Base-by-base conservation (phyloP, 2,113 vertebrate genomes). In the Lepus timidus region DNA sequence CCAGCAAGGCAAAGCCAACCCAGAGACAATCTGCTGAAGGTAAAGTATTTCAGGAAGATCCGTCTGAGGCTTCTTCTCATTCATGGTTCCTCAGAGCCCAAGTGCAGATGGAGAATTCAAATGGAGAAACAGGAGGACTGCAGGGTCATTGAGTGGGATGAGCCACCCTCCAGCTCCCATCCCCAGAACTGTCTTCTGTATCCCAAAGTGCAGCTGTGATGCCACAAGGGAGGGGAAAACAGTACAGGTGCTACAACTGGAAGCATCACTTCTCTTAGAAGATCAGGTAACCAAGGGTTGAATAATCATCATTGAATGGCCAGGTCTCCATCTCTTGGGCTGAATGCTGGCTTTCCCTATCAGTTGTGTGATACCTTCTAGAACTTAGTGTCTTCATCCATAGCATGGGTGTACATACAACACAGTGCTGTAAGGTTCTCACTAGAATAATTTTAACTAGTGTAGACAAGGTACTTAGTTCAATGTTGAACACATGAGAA, bases 11-110 rank as follows among this genome's bases (percentile, higher is more conserved):
- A 83, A 44, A 89, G 70, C 19, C 3, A 1, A 52, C 52, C 78
- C 17, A 23, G 0, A 25, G 14, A 74, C 71, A 52, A 39, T 78
- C 75, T 55, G 9, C 75, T 25, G 5, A 10, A 4, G 61, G 83
- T 55, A 9, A 80, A 82, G 6, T 83, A 76, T 87, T 82, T 74
- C 74, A 81, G 78, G 22, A 74, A 85, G 91, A 76, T 22, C 33
- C 55, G 25, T 61, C 23, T 79, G 64, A 39, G 29, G 9, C 67
- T 82, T 91, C 82, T n/a, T 95, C 70, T 49, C 39, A 87, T 29
- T 23, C n/a, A 67, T 39, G 52, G 76, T 11, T 94, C 73, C 75
- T 62, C 52, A 85, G 93, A 84, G 70, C 39, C 67, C 29, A 33
- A 33, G 13, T 33, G 19, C 55, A 91, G 55, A 70, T 85, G 79